A percentile compares a stretch with the other conserved stretches of the same genome.
Evolutionary conservation across 2,888 invertebrate genomes (phyloP).

Genomic region (Polyploca ridens): DNA sequence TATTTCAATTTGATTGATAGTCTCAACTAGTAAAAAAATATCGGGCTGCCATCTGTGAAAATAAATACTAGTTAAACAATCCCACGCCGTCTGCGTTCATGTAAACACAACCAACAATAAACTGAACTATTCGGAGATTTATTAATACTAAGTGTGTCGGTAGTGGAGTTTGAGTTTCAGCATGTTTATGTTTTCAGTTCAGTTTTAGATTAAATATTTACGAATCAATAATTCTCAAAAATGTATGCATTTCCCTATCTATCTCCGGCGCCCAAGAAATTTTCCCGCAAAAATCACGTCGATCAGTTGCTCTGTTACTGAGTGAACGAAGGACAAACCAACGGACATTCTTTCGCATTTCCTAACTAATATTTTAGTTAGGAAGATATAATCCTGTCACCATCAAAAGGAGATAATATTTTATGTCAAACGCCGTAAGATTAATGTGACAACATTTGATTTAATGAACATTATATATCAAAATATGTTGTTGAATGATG

Average conservation of each 20-base stretch:
- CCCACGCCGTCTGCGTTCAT: background rate
- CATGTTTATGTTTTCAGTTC: too few relatives aligned
- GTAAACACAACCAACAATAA: background rate
- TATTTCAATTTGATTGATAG: too few relatives aligned
- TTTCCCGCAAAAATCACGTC: too few relatives aligned
- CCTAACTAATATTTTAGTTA: too few relatives aligned
- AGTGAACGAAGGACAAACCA: too few relatives aligned
- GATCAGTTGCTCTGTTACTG: too few relatives aligned
- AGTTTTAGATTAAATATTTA: too few relatives aligned
- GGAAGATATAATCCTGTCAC: background rate
- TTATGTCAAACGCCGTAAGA: background rate
- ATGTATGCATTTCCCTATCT: too few relatives aligned
- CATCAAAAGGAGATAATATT: background rate
- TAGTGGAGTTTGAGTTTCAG: background rate
- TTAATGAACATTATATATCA: background rate
- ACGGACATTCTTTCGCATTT: too few relatives aligned
- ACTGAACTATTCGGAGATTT: background rate
- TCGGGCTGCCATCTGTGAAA: background rate
- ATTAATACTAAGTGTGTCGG: background rate
- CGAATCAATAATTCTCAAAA: too few relatives aligned
- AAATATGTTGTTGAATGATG: background rate
- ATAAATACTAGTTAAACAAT: constrained; percentile 4
- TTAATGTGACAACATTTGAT: background rate
- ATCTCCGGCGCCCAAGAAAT: too few relatives aligned
- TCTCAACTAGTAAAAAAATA: background rate